Conservation (phyloP, 2,888 invertebrate genomes). For the Drosophila phalerata region DNA sequence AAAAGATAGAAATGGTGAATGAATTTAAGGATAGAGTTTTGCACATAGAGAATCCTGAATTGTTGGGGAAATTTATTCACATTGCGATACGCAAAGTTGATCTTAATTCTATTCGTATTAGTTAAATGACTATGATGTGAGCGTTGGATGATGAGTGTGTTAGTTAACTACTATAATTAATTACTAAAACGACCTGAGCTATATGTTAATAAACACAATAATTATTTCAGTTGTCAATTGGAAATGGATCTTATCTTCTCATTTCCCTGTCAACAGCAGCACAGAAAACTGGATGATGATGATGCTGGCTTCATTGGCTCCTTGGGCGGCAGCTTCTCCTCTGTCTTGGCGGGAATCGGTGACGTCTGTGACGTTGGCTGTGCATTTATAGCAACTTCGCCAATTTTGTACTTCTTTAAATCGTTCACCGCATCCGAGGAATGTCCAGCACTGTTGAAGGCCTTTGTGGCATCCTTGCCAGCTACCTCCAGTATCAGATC, state of each 20-base stretch:
- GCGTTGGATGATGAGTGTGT: conserved; percentile 21
- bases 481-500: conserved; percentile 89
- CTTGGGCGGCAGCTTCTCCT: conserved; percentile 1
- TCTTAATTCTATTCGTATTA: conserved; percentile 41
- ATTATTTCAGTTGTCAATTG: conserved; percentile 26
- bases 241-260: not conserved
- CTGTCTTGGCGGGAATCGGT: not conserved
- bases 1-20: conserved; percentile 22
- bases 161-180: conserved; percentile 45
- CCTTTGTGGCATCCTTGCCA: conserved; percentile 89
- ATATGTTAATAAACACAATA: conserved; percentile 41
- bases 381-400: conserved; percentile 86
- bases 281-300: conserved; percentile 42
- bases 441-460: conserved; percentile 89
- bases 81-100: conserved; percentile 58
- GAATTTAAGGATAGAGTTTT: no score
- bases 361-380: conserved; percentile 28
- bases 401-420: conserved; percentile 88
- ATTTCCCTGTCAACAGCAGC: conserved; percentile 42
- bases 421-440: conserved; percentile 88
- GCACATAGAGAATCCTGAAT: not conserved
- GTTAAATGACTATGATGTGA: conserved; percentile 26
- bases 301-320: conserved; percentile 20
- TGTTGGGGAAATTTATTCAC: conserved; percentile 28
- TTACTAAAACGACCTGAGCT: conserved; percentile 58